A percentile compares a stretch with the other conserved stretches of the same genome.
Conservation (phyloP, 1,140 invertebrate genomes). For the Trigoniulus corallinus region DNA sequence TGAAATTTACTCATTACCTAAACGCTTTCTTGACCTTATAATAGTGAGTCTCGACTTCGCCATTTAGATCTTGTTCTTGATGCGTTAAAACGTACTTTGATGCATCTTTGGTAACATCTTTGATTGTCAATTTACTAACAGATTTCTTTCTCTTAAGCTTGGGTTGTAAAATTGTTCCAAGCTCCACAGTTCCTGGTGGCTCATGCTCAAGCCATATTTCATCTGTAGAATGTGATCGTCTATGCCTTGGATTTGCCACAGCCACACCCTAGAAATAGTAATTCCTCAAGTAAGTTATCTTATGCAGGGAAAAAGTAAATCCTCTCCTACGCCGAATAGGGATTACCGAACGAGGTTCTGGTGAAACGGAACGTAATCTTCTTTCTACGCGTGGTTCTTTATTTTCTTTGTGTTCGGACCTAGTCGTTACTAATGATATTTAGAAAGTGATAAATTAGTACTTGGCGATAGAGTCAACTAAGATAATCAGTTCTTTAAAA, state of each 20-base stretch:
- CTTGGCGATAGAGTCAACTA: no score
- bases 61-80: constrained; percentile 76
- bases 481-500: background rate
- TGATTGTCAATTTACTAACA: constrained; percentile 53
- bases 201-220: constrained; percentile 78
- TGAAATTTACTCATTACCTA: no score
- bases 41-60: constrained; percentile 79
- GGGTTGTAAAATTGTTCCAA: constrained; percentile 78
- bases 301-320: no score
- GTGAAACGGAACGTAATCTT: no score
- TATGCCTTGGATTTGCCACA: constrained; percentile 51
- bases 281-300: background rate
- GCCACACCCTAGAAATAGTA: constrained; percentile 20
- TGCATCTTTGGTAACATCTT: constrained; percentile 54
- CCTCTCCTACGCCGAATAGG: no score
- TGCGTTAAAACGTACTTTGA: constrained; percentile 81
- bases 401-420: no score
- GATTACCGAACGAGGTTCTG: no score
- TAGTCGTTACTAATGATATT: no score
- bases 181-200: constrained; percentile 42
- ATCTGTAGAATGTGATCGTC: constrained; percentile 51
- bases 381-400: no score
- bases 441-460: no score
- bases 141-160: constrained; percentile 63
- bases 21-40: constrained; percentile 76